Conservation (phyloP, 2,113 vertebrate genomes). For the Caranx ignobilis region DNA sequence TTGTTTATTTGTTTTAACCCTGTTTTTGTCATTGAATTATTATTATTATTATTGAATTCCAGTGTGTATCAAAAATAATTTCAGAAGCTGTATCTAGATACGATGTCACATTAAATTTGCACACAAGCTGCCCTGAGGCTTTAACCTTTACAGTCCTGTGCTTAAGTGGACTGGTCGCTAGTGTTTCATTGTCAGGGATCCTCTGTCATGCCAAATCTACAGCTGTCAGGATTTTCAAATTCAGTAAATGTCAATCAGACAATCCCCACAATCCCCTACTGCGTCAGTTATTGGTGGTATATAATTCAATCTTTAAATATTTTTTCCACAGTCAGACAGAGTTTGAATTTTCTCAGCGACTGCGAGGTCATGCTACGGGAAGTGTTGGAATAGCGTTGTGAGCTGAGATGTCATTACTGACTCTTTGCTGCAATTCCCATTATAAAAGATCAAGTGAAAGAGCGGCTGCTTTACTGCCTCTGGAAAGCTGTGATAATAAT, state of each 20-base stretch:
- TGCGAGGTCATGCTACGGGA: conserved; percentile 66
- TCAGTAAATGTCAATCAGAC: conserved; percentile 68
- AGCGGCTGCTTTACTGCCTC: conserved; percentile 70
- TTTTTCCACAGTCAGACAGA: conserved; percentile 50
- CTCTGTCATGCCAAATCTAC: conserved; percentile 32
- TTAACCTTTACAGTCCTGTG: background rate
- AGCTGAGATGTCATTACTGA: conserved; percentile 72
- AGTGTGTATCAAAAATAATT: background rate
- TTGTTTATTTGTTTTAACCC: background rate
- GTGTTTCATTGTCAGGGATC: conserved; percentile 21
- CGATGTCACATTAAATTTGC: background rate
- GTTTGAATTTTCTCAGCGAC: conserved; percentile 52
- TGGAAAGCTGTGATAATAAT: conserved; percentile 76
- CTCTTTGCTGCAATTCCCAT: conserved; percentile 77
- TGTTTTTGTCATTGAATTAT: background rate
- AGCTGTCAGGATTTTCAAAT: conserved; percentile 52
- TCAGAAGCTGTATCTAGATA: background rate
- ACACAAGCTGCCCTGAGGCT: background rate
- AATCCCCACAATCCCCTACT: conserved; percentile 43
- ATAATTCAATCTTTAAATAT: conserved; percentile 65
- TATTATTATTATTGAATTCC: background rate
- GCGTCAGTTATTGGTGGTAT: conserved; percentile 52
- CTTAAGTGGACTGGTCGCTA: conserved; percentile 4
- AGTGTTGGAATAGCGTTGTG: conserved; percentile 60
- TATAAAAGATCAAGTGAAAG: conserved; percentile 75